Evolutionary conservation across 2,888 invertebrate genomes (phyloP).

Genomic region (Liopterus haemorrhoidalis): DNA sequence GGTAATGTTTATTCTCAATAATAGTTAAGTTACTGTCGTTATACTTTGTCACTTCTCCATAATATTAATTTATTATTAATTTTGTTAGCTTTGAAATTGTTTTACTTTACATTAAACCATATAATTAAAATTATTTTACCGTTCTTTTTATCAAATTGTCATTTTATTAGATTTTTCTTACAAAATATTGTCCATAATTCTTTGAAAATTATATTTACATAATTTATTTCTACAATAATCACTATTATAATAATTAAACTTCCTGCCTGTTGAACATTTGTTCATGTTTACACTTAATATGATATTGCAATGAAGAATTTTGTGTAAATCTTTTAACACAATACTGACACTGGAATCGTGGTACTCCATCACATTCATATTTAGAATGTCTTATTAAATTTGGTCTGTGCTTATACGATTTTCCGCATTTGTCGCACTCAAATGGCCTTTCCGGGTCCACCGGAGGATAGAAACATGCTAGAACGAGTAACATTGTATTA

Average conservation of each 20-base stretch:
- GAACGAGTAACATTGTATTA: no score
- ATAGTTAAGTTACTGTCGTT: no score
- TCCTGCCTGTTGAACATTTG: conserved; percentile 6
- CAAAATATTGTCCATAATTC: neutral
- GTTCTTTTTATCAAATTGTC: neutral
- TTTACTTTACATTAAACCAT: neutral
- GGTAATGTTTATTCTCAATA: no score
- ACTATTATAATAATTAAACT: neutral
- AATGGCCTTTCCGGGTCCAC: conserved; percentile 17
- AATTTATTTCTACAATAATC: neutral
- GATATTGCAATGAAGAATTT: conserved; percentile 29
- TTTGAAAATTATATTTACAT: conserved; percentile 1
- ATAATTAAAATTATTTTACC: neutral
- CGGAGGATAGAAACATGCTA: no score
- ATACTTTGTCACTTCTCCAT: no score
- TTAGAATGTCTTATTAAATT: conserved; percentile 64
- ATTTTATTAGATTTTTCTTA: neutral
- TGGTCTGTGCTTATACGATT: conserved; percentile 67
- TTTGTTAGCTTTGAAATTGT: neutral
- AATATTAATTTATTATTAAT: neutral
- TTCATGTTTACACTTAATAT: conserved; percentile 24
- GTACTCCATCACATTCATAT: conserved; percentile 63
- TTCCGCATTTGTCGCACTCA: conserved; percentile 61
- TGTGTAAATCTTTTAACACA: conserved; percentile 29
- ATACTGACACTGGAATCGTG: conserved; percentile 52